Base-by-base conservation (phyloP, 2,113 vertebrate species). In the Emydocephalus ijimae region DNA sequence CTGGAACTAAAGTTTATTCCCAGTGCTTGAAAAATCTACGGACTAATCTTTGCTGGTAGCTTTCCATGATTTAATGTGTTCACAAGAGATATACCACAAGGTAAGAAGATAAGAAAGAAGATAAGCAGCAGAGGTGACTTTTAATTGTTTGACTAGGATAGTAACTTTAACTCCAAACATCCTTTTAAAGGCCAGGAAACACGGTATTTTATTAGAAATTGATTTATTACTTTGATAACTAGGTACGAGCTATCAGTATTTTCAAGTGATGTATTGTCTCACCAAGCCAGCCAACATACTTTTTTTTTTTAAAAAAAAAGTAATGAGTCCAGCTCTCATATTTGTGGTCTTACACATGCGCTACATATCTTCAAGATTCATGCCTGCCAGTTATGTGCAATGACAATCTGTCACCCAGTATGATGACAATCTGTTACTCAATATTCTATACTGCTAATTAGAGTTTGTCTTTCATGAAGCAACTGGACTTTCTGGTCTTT, bases 1-100 rank as follows among this genome's bases (percentile, higher is more conserved):
- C 93, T 96, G 96, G 96, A 96, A 95, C 74, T 93, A 92, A 94
- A 93, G 94, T 94, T 59, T 96, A 96, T 96, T 96, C 96, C 96
- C 95, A 94, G 57, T 96, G 93, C 94, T 93, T 95, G 92, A 96
- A 95, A 90, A 94, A 94, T 96, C 29, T 96, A 95, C 93, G 94
- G 96, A 94, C 96, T 91, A 91, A 26, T 91, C 50, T 93, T 93
- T 56, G 94, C 96, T 95, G 96, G 95, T 96, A 94, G 94, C 96
- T 96, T 96, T 96, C 74, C 18, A 45, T 39, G 57, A 45, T 55
- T 8, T 69, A 45, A 24, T 34, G 50, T 18, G 1, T 43, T 24
- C 50, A 50, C 48, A 74, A 29, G 50, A 45, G 6, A 43, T 14
- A 87, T 48, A 92, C 18, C 18, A n/a, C 55, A 24, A 29, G 55